A percentile compares a stretch with the other conserved stretches of the same genome.
These are phyloP conservation scores for Zosterops pallidus DNA, from an alignment of 2,113 vertebrate genomes.

Conservation along the genomic window DNA sequence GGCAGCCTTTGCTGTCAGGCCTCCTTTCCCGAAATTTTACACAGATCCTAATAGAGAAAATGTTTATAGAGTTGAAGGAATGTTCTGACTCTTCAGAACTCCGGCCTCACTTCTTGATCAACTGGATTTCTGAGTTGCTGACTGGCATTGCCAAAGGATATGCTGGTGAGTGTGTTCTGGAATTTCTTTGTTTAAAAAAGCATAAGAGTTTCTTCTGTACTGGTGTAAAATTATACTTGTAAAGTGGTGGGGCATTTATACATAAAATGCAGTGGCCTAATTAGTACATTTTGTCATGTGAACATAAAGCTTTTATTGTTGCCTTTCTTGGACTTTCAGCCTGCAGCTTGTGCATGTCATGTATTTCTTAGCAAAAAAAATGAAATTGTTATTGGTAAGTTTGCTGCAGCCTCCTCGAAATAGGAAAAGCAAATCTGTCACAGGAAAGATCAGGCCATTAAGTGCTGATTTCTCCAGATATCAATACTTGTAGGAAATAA, in stretches of 20 bases:
- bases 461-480: neutral
- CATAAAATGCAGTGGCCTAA: neutral
- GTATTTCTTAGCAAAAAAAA: neutral
- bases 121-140: constrained; percentile 88
- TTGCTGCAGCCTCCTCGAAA: neutral
- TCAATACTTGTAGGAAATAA: neutral
- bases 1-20: constrained; percentile 87
- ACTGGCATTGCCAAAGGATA: constrained; percentile 79
- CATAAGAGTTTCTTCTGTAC: neutral
- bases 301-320: neutral
- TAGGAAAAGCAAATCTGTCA: neutral
- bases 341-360: neutral
- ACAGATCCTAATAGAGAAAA: constrained; percentile 85
- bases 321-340: neutral
- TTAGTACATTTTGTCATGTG: neutral
- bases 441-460: neutral
- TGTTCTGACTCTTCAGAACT: constrained; percentile 65
- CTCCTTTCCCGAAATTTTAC: constrained; percentile 83
- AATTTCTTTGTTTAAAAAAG: neutral
- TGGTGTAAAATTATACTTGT: neutral
- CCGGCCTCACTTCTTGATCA: constrained; percentile 81
- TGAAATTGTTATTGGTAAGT: neutral
- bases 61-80: constrained; percentile 81
- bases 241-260: neutral
- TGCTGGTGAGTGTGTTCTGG: constrained; percentile 61